Conservation (phyloP, 2,797 vertebrate species). For the Sebastes taczanowskii region DNA sequence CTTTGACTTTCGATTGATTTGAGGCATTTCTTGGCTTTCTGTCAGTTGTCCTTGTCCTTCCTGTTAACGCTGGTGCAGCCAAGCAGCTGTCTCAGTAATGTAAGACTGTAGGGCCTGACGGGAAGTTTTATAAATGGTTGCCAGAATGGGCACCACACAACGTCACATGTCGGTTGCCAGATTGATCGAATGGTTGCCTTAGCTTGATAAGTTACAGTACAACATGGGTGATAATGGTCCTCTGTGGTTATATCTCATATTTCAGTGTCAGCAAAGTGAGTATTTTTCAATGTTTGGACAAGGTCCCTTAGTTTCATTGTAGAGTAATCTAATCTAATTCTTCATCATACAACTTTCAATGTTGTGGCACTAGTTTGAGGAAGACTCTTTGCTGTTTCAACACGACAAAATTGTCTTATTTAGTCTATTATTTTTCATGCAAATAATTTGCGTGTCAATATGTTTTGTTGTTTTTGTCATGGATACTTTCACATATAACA, state of each 20-base stretch:
- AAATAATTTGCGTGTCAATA: too few relatives aligned
- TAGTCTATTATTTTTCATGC: too few relatives aligned
- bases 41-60: slow-evolving; percentile 45
- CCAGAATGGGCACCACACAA: slow-evolving; percentile 26
- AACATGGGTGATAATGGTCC: slow-evolving; percentile 12
- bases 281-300: neutral
- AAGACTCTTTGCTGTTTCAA: too few relatives aligned
- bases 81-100: slow-evolving; percentile 57
- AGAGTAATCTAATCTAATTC: neutral
- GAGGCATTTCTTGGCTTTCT: slow-evolving; percentile 44
- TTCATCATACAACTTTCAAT: neutral
- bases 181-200: slow-evolving; percentile 30
- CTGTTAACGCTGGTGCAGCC: slow-evolving; percentile 24
- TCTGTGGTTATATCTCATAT: neutral
- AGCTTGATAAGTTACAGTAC: slow-evolving; percentile 21
- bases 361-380: neutral
- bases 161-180: slow-evolving; percentile 28
- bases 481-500: neutral
- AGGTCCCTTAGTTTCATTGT: neutral
- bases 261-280: slow-evolving; percentile 1
- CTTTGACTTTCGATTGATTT: slow-evolving; percentile 50
- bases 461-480: neutral
- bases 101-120: slow-evolving; percentile 39
- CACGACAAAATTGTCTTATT: too few relatives aligned
- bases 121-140: slow-evolving; percentile 47